Base-by-base conservation (phyloP, 2,888 invertebrate genomes). In the Oscheius sp. region DNA sequence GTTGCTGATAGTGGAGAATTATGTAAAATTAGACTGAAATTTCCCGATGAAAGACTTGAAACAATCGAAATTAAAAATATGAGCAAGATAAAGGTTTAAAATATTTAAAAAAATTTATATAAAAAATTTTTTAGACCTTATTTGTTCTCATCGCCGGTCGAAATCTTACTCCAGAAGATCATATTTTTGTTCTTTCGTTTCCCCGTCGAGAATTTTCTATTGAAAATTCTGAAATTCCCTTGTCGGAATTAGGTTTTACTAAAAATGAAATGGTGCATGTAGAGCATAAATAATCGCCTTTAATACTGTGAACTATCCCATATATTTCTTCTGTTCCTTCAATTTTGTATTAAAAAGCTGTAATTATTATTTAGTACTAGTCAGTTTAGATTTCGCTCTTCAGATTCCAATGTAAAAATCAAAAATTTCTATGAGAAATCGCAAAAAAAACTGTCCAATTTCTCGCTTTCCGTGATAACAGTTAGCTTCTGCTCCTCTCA, bases 251-350 rank as follows among this genome's bases (percentile, higher is more conserved):
- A 42, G 78, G 75, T 0, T 81, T 81, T 70, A 48, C 72, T 12
- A 58, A 66, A 8, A 72, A 78, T 33, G 81, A 81, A 58, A 61
- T 81, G 57, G 69, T 81, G 17, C 81, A 81, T 57, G 76, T 81
- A 8, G 79, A 81, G 46, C 42, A 48, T 17, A 77, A 75, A 65
- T 74, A 68, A 61, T 15, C n/a, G n/a, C n/a, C n/a, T n/a, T n/a
- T n/a, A n/a, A n/a, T n/a, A n/a, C n/a, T n/a, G n/a, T n/a, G n/a
- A n/a, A n/a, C n/a, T n/a, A n/a, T n/a, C n/a, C n/a, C n/a, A n/a
- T n/a, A n/a, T n/a, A n/a, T n/a, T n/a, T n/a, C n/a, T n/a, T n/a
- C n/a, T n/a, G n/a, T n/a, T n/a, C n/a, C n/a, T n/a, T n/a, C n/a
- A n/a, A n/a, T n/a, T n/a, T n/a, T n/a, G n/a, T n/a, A n/a, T n/a